Conservation (phyloP, 2,113 vertebrate species). For the Solea senegalensis region DNA sequence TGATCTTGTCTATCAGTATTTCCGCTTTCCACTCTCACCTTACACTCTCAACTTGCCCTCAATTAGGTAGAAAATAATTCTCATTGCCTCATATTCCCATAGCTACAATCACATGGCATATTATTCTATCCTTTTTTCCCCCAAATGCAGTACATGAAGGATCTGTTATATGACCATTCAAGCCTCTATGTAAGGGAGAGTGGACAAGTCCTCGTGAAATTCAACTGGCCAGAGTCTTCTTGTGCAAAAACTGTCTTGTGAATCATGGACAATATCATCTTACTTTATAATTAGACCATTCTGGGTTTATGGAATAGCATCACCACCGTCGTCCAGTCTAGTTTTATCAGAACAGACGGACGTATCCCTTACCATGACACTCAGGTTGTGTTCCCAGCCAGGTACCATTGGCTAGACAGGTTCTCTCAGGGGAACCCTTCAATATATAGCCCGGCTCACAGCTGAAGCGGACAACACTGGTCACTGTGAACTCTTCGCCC, state of each 20-base stretch:
- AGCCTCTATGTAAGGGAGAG: neutral
- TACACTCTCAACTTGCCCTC: too few relatives aligned
- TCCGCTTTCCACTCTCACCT: too few relatives aligned
- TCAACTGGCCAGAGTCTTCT: neutral
- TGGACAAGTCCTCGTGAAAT: conserved; percentile 1
- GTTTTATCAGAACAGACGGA: neutral
- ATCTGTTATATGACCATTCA: neutral
- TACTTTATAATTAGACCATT: neutral
- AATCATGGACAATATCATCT: too few relatives aligned
- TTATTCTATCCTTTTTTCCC: neutral
- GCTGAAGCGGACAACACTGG: conserved; percentile 89
- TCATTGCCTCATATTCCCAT: neutral
- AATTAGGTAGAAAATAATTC: too few relatives aligned
- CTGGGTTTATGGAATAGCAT: neutral
- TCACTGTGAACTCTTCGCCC: conserved; percentile 87
- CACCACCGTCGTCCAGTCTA: neutral
- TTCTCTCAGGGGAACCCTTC: conserved; percentile 89
- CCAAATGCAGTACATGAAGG: neutral
- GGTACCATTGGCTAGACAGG: conserved; percentile 86
- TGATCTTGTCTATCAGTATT: too few relatives aligned
- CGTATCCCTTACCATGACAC: conserved; percentile 86
- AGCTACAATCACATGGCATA: neutral
- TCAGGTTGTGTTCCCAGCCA: conserved; percentile 93
- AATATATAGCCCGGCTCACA: conserved; percentile 92
- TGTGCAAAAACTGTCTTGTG: too few relatives aligned